Evolutionary conservation across 1,140 invertebrate genomes (phyloP).

Genomic region (Samia ricini): DNA sequence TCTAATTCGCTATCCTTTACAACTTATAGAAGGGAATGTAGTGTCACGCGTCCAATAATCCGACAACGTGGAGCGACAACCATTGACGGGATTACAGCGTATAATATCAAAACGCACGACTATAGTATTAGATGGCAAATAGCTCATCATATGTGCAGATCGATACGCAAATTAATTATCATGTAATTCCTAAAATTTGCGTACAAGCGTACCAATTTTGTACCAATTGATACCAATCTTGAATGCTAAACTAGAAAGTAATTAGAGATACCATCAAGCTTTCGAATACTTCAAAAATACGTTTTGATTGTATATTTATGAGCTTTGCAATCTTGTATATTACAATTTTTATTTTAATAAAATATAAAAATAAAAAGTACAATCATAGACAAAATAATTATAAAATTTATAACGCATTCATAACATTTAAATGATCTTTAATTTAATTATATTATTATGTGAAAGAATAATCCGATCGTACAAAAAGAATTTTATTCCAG

Average conservation of each 20-base stretch:
- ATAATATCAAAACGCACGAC: constrained; percentile 24
- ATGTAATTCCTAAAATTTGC: too few species aligned
- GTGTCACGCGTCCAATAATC: constrained; percentile 54
- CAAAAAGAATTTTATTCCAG: not conserved
- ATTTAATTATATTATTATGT: not conserved
- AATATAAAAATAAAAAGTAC: too few species aligned
- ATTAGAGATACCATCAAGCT: too few species aligned
- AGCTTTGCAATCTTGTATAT: too few species aligned
- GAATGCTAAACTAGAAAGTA: too few species aligned
- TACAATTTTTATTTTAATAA: too few species aligned
- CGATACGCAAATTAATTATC: not conserved
- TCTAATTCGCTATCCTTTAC: constrained; percentile 8
- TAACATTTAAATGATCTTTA: not conserved
- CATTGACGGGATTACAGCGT: constrained; percentile 54
- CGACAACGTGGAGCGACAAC: constrained; percentile 52
- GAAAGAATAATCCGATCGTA: not conserved
- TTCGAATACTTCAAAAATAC: too few species aligned
- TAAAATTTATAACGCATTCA: too few species aligned
- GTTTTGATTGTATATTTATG: too few species aligned
- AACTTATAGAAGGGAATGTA: constrained; percentile 25
- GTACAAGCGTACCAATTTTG: too few species aligned
- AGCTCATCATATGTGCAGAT: constrained; percentile 16
- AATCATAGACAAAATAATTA: too few species aligned
- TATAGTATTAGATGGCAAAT: constrained; percentile 55
- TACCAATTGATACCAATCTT: too few species aligned